Percentiles rank a stretch among this genome's conserved stretches.
These are phyloP conservation scores for Chaetodon trifasciatus DNA, from an alignment of 2,797 vertebrate genomes.

Conservation along the genomic window DNA sequence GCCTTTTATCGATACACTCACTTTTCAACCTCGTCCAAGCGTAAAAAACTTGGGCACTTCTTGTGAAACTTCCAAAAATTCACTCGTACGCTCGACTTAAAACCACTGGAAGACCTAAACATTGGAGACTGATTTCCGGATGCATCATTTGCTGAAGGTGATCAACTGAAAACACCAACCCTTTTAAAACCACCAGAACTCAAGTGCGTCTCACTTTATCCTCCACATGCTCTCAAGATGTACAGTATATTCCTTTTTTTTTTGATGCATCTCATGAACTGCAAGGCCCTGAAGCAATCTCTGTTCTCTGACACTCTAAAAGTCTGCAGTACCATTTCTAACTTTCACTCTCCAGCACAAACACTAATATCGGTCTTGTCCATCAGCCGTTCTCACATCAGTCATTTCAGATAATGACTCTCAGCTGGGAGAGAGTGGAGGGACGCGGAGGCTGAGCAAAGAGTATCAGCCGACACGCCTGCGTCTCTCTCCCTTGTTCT, in stretches of 20 bases:
- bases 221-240: slow-evolving; percentile 1
- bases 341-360: slow-evolving; percentile 60
- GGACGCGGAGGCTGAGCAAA: slow-evolving; percentile 36
- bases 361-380: slow-evolving; percentile 67
- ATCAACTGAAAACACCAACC: neutral
- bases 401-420: slow-evolving; percentile 76
- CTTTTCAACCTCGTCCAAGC: neutral
- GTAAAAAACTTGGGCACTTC: neutral
- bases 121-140: neutral
- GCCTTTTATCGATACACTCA: neutral
- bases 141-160: neutral
- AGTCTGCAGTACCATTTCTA: slow-evolving; percentile 35
- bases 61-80: neutral
- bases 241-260: slow-evolving; percentile 1
- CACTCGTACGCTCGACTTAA: neutral
- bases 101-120: neutral
- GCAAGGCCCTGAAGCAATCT: slow-evolving; percentile 37
- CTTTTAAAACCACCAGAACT: slow-evolving; percentile 5
- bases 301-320: slow-evolving; percentile 38
- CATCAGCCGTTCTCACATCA: slow-evolving; percentile 73
- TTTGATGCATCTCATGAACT: slow-evolving; percentile 17
- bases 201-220: slow-evolving; percentile 1
- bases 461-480: slow-evolving; percentile 54
- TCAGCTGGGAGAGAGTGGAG: slow-evolving; percentile 56
- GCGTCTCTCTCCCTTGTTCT: slow-evolving; percentile 63